Conservation (phyloP, 2,888 invertebrate genomes). For the Cephus nigrinus region DNA sequence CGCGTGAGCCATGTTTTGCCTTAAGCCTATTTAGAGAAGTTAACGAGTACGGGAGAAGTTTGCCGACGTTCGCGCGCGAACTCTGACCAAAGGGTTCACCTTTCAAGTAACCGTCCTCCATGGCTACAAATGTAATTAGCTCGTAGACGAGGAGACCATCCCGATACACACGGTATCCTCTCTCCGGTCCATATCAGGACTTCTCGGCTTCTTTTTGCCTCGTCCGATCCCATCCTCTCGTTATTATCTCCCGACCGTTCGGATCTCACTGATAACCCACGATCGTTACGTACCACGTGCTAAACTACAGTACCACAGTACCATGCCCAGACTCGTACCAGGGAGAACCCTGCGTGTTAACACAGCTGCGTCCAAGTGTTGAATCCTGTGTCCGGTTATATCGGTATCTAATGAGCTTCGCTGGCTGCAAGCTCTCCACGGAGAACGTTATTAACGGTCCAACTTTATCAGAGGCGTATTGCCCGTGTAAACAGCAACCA, state of each 20-base stretch:
- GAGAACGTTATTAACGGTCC: conserved; percentile 35
- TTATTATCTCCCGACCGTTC: not conserved
- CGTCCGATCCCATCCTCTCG: not conserved
- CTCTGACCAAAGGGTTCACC: not conserved
- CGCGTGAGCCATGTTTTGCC: conserved; percentile 57
- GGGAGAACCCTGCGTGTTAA: not conserved
- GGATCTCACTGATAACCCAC: not conserved
- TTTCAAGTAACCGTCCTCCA: not conserved
- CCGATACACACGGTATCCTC: not conserved
- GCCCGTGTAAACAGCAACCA: conserved; percentile 22
- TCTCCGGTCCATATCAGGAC: not conserved
- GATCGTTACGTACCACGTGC: not conserved
- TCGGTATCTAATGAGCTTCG: not conserved
- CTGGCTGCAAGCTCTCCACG: not conserved
- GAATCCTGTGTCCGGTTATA: not conserved
- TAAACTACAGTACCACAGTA: not conserved
- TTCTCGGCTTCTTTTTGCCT: not conserved
- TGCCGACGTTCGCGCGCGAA: conserved; percentile 23
- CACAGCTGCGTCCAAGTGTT: not conserved
- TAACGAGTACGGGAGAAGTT: conserved; percentile 40
- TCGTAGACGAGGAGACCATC: not conserved
- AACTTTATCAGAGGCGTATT: conserved; percentile 33
- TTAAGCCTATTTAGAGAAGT: conserved; percentile 54
- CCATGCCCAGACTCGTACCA: not conserved
- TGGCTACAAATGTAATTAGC: not conserved